Evolutionary conservation across 2,113 vertebrate genomes (phyloP), one percentile per base, ranked within the genome.

Genomic region (Pelobates fuscus): DNA sequence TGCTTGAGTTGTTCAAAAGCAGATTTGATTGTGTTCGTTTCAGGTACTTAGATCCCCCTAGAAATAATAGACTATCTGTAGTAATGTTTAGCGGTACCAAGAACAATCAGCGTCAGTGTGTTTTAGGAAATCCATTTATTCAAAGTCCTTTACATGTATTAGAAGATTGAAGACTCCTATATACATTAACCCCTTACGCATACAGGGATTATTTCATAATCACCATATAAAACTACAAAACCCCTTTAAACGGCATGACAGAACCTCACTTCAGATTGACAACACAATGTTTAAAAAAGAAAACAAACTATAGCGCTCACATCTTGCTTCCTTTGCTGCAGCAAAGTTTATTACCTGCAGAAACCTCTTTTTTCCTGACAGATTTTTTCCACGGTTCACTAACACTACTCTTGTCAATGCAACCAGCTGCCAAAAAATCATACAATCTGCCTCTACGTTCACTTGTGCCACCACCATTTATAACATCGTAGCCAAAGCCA

Each of bases 321-420:
- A 88, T 87, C 85, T 91, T 89, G 76, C 83, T 91, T 74, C 86
- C 89, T 86, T 86, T 90, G 85, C 84, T 84, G 79, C 89, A 91
- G 85, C 91, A 92, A 72, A 80, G 82, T 86, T 87, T 91, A 81
- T 83, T 87, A 80, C 80, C 84, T 0, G 87, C 82, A 78, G 85
- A 83, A 79, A 83, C 78, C 77, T 89, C 91, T 85, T 81, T 90
- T 86, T 82, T 93, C 89, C 83, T 81, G 46, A 86, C 81, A 71
- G 84, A 88, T 81, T 89, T 92, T 80, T 89, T 92, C 87, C 91
- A 93, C 76, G 87, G 88, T 81, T 89, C 93, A 12, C 87, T 92
- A 30, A 70, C 0, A 67, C 81, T 86, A 82, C 54, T 85, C 81
- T 87, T 91, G 64, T 90, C 85, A 70, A 81, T 84, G 79, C 82